Conservation (phyloP, 2,797 vertebrate genomes). For the Etheostoma nigrum region DNA sequence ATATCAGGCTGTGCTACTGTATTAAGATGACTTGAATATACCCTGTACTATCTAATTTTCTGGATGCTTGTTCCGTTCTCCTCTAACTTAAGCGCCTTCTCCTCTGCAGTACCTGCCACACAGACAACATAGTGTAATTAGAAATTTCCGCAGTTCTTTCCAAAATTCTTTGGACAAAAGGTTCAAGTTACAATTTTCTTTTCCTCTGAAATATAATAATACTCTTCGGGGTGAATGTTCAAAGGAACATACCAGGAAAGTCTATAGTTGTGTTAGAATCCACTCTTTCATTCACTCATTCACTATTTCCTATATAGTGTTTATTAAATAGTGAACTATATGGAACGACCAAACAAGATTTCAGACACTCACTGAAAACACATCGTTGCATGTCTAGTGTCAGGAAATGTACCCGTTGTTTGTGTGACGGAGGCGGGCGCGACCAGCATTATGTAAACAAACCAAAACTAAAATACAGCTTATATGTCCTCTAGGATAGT, state of each 20-base stretch:
- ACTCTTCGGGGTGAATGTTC: constrained; percentile 34
- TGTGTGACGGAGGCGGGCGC: too few relatives aligned
- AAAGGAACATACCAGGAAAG: constrained; percentile 67
- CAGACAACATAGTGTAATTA: constrained; percentile 24
- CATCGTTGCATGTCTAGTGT: too few relatives aligned
- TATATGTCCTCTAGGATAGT: too few relatives aligned
- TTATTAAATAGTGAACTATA: too few relatives aligned
- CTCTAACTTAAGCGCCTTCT: neutral
- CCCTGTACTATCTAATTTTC: neutral
- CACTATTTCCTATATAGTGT: too few relatives aligned
- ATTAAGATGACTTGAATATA: neutral
- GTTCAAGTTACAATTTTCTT: constrained; percentile 33
- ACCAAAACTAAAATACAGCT: too few relatives aligned
- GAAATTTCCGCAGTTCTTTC: constrained; percentile 31
- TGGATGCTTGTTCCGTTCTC: neutral
- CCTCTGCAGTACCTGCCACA: neutral
- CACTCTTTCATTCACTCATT: too few relatives aligned
- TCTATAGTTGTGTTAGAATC: constrained; percentile 7
- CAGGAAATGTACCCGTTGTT: too few relatives aligned
- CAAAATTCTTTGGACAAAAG: constrained; percentile 18
- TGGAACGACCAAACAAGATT: too few relatives aligned
- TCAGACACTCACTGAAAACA: too few relatives aligned
- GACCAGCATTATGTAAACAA: too few relatives aligned
- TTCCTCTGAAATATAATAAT: constrained; percentile 43
- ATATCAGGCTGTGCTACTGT: neutral